These are phyloP conservation scores for Dasyprocta punctata DNA, from an alignment of 2,113 vertebrate genomes.

Conservation along the genomic window DNA sequence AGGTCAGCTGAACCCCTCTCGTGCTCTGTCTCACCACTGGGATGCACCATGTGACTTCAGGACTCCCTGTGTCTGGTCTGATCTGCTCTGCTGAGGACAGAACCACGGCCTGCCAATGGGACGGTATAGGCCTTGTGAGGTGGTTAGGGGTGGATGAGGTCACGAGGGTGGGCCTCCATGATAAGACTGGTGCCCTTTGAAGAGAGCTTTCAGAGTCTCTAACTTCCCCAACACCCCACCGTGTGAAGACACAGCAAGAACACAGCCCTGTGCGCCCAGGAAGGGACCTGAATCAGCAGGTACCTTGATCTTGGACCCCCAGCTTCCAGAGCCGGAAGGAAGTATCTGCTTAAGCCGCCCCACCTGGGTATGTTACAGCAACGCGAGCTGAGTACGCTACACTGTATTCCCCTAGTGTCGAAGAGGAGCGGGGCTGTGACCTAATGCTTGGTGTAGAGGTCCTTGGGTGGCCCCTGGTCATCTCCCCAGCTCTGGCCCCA, in stretches of 20 bases:
- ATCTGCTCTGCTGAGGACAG: neutral
- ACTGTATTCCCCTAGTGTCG: neutral
- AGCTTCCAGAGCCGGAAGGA: neutral
- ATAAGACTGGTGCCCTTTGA: neutral
- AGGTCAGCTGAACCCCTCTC: neutral
- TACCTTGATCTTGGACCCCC: neutral
- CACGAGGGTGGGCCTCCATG: neutral
- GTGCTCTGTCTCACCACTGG: neutral
- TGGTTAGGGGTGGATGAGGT: neutral
- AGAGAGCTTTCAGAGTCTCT: neutral
- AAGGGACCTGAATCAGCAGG: accelerated
- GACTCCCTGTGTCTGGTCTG: neutral
- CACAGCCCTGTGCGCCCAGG: neutral
- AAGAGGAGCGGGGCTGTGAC: neutral
- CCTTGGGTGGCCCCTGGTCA: neutral
- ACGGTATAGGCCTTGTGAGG: neutral
- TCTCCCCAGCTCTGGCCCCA: neutral
- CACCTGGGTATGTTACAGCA: neutral
- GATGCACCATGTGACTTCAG: neutral
- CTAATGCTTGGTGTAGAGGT: neutral
- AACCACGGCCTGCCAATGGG: neutral
- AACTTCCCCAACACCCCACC: neutral
- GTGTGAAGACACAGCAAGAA: neutral
- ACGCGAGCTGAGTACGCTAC: neutral
- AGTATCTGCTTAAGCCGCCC: neutral